Percentiles rank a stretch among this genome's conserved stretches.
Conservation (phyloP, 2,888 invertebrate species). For the Metalampra italica region DNA sequence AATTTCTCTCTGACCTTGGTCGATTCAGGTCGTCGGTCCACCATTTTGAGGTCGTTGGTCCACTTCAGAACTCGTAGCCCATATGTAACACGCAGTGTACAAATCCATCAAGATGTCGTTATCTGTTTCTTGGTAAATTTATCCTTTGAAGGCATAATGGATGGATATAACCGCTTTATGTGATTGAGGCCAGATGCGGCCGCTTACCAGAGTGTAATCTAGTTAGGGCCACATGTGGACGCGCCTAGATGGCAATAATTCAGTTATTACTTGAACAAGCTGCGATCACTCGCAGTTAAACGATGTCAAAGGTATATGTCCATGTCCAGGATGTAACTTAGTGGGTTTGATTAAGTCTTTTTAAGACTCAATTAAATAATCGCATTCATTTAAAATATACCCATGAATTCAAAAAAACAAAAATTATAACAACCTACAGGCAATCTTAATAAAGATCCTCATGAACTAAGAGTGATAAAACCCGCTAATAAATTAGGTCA, state of each 20-base stretch:
- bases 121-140: no score
- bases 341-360: no score
- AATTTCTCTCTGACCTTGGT: no score
- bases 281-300: constrained; percentile 9
- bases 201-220: neutral
- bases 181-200: neutral
- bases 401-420: neutral
- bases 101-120: no score
- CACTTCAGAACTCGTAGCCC: neutral
- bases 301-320: neutral
- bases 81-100: no score
- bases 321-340: neutral
- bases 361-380: no score
- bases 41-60: no score
- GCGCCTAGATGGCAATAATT: constrained; percentile 20
- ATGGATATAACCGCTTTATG: neutral
- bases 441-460: neutral
- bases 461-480: neutral
- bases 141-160: neutral
- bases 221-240: neutral
- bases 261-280: constrained; percentile 19
- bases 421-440: neutral
- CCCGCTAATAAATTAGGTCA: neutral
- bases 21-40: no score
- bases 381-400: no score